A percentile compares a stretch with the other conserved stretches of the same genome.
Conservation (phyloP, 2,113 vertebrate species). For the Perognathus longimembris region DNA sequence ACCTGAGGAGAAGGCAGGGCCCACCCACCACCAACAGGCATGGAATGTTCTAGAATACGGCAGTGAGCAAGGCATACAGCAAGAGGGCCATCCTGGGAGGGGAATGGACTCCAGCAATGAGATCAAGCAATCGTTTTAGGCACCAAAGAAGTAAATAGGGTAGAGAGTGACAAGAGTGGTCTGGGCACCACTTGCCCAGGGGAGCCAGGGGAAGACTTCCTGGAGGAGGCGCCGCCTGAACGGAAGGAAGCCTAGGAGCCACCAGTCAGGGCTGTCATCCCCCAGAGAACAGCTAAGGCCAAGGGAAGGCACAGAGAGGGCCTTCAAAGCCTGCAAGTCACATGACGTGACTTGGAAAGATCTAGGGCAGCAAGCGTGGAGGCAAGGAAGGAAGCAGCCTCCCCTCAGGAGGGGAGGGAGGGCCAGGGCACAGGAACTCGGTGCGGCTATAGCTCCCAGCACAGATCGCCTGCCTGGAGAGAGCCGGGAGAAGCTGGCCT, state of each 20-base stretch:
- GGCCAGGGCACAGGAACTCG: background rate
- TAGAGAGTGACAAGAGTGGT: too few relatives aligned
- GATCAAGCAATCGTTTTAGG: background rate
- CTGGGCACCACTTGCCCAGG: background rate
- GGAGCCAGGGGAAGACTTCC: background rate
- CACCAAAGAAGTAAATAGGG: background rate
- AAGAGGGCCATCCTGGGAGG: background rate
- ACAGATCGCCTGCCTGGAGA: background rate
- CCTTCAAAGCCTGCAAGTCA: too few relatives aligned
- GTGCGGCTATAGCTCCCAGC: too few relatives aligned
- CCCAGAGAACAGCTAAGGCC: background rate
- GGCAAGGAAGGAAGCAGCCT: background rate
- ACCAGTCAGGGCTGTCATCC: too few relatives aligned
- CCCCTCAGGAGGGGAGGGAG: background rate
- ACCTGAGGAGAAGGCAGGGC: background rate
- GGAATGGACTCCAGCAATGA: background rate
- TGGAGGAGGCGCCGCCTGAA: background rate
- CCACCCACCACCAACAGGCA: too few relatives aligned
- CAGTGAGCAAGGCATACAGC: background rate
- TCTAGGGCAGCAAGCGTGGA: background rate
- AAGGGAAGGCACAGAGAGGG: background rate
- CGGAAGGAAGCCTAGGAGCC: background rate
- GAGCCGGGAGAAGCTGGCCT: background rate
- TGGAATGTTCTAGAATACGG: fast-evolving
- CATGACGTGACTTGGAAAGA: background rate